Evolutionary conservation across 2,888 invertebrate species (phyloP), one percentile per base, ranked within the genome.

Genomic region (Microplitis manilae): DNA sequence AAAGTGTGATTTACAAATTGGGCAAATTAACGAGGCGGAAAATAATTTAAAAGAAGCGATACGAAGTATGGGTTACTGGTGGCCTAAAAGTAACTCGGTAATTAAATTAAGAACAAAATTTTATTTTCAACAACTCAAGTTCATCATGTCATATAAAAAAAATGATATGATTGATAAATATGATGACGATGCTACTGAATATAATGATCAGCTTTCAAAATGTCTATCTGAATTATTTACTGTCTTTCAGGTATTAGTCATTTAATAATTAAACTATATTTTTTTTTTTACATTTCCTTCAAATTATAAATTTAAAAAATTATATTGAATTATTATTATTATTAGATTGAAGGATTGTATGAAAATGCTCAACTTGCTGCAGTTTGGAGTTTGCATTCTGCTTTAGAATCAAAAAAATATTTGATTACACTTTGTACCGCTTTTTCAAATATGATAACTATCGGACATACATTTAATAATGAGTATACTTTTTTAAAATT

Each of bases 301-400:
- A 30, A 30, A 30, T 30, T 30, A 4, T 30, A 30, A 30, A 30
- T 30, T 30, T 30, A 30, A 30, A 30, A 4, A 64, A 40, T 68
- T 67, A 20, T 30, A 30, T 64, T 41, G n/a, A 7, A 68, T 30
- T 41, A 13, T 50, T 39, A 40, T 20, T 72, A 39, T 77, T 13
- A 77, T 9, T 38, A 89, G 87, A 76, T 77, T 0, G 88, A 87
- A 80, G 82, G 86, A 5, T 87, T 89, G 86, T 88, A 87, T 84
- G 83, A 87, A 9, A 91, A 92, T 70, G 93, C 93, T 0, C 90
- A 90, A 69, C 84, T 93, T 73, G 92, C 93, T 2, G 93, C 93
- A 0, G 90, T 92, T 76, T 92, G 93, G 92, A 90, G 92, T 30
- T 85, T 93, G 65, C 91, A 90, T 73, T 91, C 91, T 77, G 92